Percentiles rank a stretch among this genome's conserved stretches.
phyloP scores from a whole-genome alignment of 2,113 vertebrate genomes.

The Meleagris gallopavo region DNA sequence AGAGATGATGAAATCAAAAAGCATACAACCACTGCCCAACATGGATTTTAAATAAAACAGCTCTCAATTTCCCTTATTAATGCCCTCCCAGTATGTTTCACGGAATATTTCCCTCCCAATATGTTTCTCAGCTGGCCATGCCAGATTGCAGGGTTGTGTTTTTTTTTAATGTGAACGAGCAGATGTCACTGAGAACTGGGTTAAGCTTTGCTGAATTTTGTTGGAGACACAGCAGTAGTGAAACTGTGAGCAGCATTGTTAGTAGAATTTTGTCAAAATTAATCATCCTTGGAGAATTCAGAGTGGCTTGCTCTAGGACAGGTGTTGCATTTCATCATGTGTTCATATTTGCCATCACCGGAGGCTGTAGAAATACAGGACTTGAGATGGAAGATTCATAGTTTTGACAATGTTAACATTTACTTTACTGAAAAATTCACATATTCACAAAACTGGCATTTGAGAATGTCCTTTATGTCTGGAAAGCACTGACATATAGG shows the following conservation, averaged over 20 bases:
- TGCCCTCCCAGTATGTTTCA: neutral
- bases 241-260: neutral
- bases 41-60: neutral
- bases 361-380: neutral
- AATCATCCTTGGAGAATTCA: neutral
- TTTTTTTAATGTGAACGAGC: neutral
- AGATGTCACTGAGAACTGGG: neutral
- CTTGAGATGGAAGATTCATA: neutral
- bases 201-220: neutral
- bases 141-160: neutral
- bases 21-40: neutral
- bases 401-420: neutral
- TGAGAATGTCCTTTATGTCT: neutral
- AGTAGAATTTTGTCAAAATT: neutral
- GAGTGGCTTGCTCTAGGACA: neutral
- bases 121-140: neutral
- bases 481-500: neutral
- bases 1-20: neutral
- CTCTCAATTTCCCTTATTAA: neutral
- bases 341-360: neutral
- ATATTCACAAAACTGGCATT: neutral
- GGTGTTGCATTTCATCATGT: neutral
- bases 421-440: neutral
- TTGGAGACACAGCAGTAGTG: neutral
- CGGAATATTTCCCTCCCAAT: too few species aligned